Base-by-base conservation (phyloP, 2,113 vertebrate genomes). In the Pseudopodoces humilis region DNA sequence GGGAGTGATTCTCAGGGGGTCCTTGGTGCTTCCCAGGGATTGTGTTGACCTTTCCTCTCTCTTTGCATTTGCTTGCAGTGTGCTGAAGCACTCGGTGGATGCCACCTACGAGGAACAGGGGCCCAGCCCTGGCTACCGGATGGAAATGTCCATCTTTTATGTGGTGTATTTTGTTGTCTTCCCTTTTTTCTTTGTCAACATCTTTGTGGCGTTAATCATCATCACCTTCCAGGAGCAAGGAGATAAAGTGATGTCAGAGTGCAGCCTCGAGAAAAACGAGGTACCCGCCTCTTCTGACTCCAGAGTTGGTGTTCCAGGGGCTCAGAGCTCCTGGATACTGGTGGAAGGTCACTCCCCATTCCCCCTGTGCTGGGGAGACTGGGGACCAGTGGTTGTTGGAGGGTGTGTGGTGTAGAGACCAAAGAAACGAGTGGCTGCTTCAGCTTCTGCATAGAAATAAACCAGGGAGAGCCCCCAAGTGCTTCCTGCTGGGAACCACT, bases 201-300 rank as follows among this genome's bases (percentile, higher is more conserved):
- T 99, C 97, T 99, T 99, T 19, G 99, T 99, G 81, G 99, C 99
- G 64, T 97, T 99, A 93, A 99, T 99, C 96, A 99, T 99, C 97
- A 99, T 99, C 98, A 99, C 99, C 67, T 99, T 99, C 97, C 99
- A 99, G 98, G 99, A 99, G 96, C 99, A 99, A 96, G 99, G 99
- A 49, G 99, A 99, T 98, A 99, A 99, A 96, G 99, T 98, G 88
- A 97, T 99, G 98, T 99, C 99, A 24, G 99, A 99, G 82, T 99
- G 99, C 98, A 99, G 99, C 97, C 97, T 99, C 65, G 99, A 99
- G 96, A 99, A 99, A 94, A 99, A 99, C 1, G 98, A 99, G 99
- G 99, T 99, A 97, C 71, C 83, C 4, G 2, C 21, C 4, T 44
- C 72, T 95, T 95, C 10, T 55, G 63, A 76, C 70, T 79, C 39